phyloP scores from a whole-genome alignment of 2,113 vertebrate species.

The Sorex araneus region DNA sequence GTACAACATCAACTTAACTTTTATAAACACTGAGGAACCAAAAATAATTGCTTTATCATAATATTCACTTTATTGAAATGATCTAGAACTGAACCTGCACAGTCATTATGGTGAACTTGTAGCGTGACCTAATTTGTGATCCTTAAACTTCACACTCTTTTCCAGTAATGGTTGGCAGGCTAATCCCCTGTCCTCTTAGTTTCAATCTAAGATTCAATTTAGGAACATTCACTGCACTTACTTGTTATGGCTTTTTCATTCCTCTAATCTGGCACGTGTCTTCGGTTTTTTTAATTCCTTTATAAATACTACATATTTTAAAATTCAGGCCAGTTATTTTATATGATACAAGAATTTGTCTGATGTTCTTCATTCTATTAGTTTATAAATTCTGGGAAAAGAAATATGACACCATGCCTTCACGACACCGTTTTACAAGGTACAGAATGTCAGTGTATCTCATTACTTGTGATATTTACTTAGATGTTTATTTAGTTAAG shows the following conservation, averaged over 20 bases:
- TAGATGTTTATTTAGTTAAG: background rate
- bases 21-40: background rate
- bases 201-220: background rate
- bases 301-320: background rate
- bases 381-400: background rate
- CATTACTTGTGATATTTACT: background rate
- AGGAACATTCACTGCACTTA: background rate
- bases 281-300: background rate
- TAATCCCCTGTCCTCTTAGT: background rate
- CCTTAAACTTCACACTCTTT: background rate
- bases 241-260: background rate
- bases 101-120: background rate
- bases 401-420: background rate
- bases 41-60: background rate
- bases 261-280: background rate
- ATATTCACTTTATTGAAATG: background rate
- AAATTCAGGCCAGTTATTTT: slow-evolving; percentile 26
- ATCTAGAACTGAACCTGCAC: too few relatives aligned
- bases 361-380: background rate
- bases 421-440: background rate
- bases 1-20: background rate
- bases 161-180: background rate
- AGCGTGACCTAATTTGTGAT: background rate
- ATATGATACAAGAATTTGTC: background rate
- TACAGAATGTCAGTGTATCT: background rate